Conservation (phyloP, 2,888 invertebrate genomes). For the Eupithecia subumbrata region DNA sequence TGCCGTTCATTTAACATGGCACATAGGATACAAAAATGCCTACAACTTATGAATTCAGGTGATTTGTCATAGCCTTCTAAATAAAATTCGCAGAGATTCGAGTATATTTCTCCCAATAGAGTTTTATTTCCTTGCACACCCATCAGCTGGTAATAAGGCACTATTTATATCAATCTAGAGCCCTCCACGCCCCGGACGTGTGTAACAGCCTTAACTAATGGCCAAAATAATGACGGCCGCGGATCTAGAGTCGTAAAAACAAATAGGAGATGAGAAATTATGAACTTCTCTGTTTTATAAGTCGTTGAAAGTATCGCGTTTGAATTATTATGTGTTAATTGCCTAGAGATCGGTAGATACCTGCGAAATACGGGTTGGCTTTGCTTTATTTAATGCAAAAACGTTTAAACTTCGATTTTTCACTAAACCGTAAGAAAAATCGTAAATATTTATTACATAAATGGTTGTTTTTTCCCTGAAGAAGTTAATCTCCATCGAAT, state of each 20-base stretch:
- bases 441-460: no score
- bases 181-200: constrained; percentile 66
- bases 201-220: constrained; percentile 66
- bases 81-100: not conserved
- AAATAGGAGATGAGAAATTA: constrained; percentile 19
- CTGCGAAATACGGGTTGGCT: not conserved
- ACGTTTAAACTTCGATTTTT: not conserved
- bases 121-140: constrained; percentile 55
- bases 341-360: not conserved
- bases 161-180: constrained; percentile 78
- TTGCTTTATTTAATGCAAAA: not conserved
- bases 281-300: not conserved
- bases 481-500: no score
- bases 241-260: constrained; percentile 35
- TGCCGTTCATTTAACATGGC: no score
- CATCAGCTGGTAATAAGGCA: constrained; percentile 60
- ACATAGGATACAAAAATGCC: no score
- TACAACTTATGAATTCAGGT: not conserved
- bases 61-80: not conserved
- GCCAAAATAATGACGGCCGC: constrained; percentile 60
- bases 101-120: constrained; percentile 38
- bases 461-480: no score
- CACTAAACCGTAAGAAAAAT: no score
- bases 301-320: not conserved
- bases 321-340: not conserved